Percentiles rank a stretch among this genome's conserved stretches.
Conservation (phyloP, 2,797 vertebrate species). For the Yasuhikotakia modesta region DNA sequence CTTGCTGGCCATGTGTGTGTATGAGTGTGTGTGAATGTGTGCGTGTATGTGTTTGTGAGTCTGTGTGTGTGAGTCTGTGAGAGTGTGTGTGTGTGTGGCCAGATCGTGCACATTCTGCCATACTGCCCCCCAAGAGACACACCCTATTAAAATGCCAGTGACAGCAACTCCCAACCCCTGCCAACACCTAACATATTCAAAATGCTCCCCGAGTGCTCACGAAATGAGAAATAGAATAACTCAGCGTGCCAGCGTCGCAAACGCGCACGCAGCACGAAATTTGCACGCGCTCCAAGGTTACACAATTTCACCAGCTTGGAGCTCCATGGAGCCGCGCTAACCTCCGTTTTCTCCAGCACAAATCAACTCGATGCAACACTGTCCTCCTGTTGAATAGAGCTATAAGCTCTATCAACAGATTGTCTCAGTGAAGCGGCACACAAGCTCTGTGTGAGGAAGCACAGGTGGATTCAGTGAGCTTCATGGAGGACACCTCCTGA, state of each 20-base stretch:
- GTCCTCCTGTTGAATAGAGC: constrained; percentile 23
- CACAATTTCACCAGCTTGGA: constrained; percentile 41
- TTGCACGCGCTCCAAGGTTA: constrained; percentile 47
- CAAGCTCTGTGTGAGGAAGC: not conserved
- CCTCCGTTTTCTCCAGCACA: constrained; percentile 16
- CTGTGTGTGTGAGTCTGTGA: no score
- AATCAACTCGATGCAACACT: constrained; percentile 10
- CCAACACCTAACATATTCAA: constrained; percentile 54
- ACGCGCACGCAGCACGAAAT: constrained; percentile 32
- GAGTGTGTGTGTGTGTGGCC: not conserved
- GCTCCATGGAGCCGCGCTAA: constrained; percentile 28
- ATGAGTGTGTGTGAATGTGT: no score
- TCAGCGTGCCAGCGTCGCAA: constrained; percentile 15
- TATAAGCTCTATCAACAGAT: constrained; percentile 40
- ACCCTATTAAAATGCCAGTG: constrained; percentile 48
- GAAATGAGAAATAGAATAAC: constrained; percentile 52
- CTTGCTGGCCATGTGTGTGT: constrained; percentile 21
- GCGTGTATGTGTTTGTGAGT: not conserved
- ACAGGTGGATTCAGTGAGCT: constrained; percentile 27
- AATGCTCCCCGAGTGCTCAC: constrained; percentile 42
- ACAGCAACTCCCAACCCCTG: constrained; percentile 43
- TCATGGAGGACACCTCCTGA: constrained; percentile 1
- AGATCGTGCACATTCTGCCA: not conserved
- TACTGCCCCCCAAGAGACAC: constrained; percentile 28
- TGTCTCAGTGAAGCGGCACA: constrained; percentile 4